A percentile compares a stretch with the other conserved stretches of the same genome.
These are phyloP conservation scores for Athalia circularis DNA, from an alignment of 2,888 invertebrate species.

Conservation along the genomic window DNA sequence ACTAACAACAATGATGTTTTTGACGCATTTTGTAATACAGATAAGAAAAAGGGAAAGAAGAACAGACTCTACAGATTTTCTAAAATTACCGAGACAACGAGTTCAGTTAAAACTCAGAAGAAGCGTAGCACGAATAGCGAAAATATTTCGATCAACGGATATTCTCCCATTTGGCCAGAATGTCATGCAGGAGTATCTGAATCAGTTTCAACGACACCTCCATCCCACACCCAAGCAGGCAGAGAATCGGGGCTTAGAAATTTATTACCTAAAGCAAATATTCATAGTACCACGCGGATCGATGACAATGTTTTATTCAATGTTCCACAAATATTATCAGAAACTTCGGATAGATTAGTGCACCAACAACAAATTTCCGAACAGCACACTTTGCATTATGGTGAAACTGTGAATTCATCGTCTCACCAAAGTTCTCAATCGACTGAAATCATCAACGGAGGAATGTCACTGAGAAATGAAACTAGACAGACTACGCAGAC, in stretches of 20 bases:
- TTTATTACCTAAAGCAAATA: background rate
- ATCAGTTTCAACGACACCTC: no score
- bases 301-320: background rate
- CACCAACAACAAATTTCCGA: background rate
- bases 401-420: background rate
- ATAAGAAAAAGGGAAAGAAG: background rate
- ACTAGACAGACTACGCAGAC: background rate
- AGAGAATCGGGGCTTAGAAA: background rate
- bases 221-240: background rate
- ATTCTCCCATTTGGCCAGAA: background rate
- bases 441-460: background rate
- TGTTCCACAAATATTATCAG: background rate
- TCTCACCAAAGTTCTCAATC: constrained; percentile 14
- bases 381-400: background rate
- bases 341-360: background rate
- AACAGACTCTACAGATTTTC: background rate
- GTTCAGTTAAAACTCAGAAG: background rate
- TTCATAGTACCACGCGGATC: background rate
- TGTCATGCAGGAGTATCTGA: background rate
- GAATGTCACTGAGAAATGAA: background rate
- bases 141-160: background rate
- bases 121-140: background rate
- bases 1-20: background rate
- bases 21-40: background rate
- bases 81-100: background rate